These are phyloP conservation scores for Phaonia tiefii DNA, from an alignment of 2,888 invertebrate genomes.

Conservation along the genomic window DNA sequence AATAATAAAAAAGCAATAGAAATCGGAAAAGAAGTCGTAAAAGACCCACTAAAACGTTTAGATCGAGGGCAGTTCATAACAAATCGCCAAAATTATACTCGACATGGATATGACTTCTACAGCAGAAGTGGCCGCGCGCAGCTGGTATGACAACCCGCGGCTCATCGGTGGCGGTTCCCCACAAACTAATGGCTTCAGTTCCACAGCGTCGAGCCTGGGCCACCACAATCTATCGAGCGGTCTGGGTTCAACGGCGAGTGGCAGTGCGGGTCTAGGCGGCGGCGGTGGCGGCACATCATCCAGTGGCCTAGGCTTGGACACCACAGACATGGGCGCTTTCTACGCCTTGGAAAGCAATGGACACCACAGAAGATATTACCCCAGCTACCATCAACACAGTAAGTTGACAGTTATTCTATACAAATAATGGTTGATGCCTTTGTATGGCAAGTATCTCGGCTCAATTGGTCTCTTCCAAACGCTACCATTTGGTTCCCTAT, in stretches of 20 bases:
- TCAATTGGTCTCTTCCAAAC: too few species aligned
- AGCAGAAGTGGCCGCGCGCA: conserved; percentile 81
- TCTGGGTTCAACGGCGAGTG: conserved; percentile 77
- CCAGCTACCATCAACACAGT: conserved; percentile 81
- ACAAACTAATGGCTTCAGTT: conserved; percentile 78
- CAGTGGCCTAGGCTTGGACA: conserved; percentile 77
- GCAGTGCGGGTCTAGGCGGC: conserved; percentile 74
- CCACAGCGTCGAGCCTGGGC: conserved; percentile 76
- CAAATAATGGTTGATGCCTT: too few species aligned
- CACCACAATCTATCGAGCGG: conserved; percentile 78
- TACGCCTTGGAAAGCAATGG: conserved; percentile 80
- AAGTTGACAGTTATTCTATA: conserved; percentile 72
- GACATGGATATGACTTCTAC: conserved; percentile 82
- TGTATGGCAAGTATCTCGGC: too few species aligned
- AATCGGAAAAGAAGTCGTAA: background rate
- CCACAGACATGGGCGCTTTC: conserved; percentile 81
- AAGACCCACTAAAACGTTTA: conserved; percentile 18
- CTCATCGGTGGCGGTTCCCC: conserved; percentile 79
- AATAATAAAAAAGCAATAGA: conserved; percentile 36
- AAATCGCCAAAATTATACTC: conserved; percentile 80
- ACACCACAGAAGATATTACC: conserved; percentile 81
- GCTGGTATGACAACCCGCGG: conserved; percentile 81
- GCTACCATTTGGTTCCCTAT: too few species aligned
- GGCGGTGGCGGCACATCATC: conserved; percentile 73
- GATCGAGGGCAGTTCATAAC: conserved; percentile 51